Base-by-base conservation (phyloP, 2,888 invertebrate species). In the Acleris laterana region DNA sequence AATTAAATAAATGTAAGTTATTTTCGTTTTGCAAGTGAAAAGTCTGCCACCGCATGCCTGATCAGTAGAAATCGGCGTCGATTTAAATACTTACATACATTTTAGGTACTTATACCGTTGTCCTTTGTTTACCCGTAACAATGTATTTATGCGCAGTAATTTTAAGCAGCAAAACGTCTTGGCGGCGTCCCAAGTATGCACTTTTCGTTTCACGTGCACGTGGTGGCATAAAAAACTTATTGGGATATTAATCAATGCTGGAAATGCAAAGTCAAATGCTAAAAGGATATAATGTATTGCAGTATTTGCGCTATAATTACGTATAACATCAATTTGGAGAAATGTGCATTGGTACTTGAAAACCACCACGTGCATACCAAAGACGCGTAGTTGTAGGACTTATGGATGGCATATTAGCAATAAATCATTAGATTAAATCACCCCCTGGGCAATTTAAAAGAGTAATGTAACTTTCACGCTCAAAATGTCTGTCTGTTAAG, bases 21-120 rank as follows among this genome's bases (percentile, higher is more conserved):
- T 70, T 81, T 78, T 79, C 77, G 76, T 77, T 83, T 78, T 78
- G 82, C 78, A 81, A 87, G 89, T 88, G 87, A 87, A 90, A 90
- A 83, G 85, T 72, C 73, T 78, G 74, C 69, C 73, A 74, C 74
- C 77, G 90, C 85, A 88, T 89, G 80, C 75, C 74, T 84, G 87
- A 90, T 85, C 77, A 90, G 90, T 90, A 91, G 92, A 92, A 92
- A 91, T 86, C 89, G 80, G 52, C 76, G 76, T 80, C 77, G 79
- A 81, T 88, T 85, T 84, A 80, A 85, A 88, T 89, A 84, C 38
- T 38, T 38, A 38, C 83, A 81, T 79, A 84, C 84, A 81, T 80
- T 85, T 79, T 83, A 85, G 84, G 82, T 82, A 66, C 77, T 71
- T 76, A 75, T 73, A 46, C 57, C 22, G 44, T 46, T 57, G 44